Evolutionary conservation across 2,113 vertebrate genomes (phyloP).

Genomic region (Tetrax tetrax): DNA sequence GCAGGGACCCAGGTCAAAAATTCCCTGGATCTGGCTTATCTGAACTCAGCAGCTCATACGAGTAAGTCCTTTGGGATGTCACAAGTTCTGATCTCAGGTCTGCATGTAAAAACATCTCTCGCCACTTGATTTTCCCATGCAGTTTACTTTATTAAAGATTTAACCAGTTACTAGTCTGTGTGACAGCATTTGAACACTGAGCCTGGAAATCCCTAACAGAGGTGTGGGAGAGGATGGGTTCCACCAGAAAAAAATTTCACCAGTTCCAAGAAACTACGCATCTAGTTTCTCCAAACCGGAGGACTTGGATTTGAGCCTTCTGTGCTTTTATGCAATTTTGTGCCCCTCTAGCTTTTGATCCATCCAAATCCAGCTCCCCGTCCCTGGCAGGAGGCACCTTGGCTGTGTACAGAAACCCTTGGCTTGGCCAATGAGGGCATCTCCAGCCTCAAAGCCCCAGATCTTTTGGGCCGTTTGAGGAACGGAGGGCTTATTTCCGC

Average conservation of each 20-base stretch:
- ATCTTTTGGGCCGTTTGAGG: rapidly evolving
- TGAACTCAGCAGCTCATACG: background rate
- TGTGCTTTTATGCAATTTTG: background rate
- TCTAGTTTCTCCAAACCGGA: background rate
- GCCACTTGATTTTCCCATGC: background rate
- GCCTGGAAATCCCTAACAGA: background rate
- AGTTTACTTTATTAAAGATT: background rate
- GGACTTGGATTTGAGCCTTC: background rate
- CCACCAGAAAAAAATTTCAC: background rate
- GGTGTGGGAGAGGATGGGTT: background rate
- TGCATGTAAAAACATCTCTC: background rate
- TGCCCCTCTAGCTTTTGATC: background rate
- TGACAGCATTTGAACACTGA: rapidly evolving
- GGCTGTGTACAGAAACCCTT: background rate
- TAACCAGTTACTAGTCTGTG: background rate
- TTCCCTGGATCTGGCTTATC: background rate
- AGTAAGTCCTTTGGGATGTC: background rate
- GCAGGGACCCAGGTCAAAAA: background rate
- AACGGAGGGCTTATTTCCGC: background rate
- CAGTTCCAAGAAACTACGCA: background rate
- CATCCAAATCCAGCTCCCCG: rapidly evolving
- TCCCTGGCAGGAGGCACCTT: background rate
- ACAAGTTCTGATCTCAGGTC: background rate
- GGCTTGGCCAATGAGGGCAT: background rate
- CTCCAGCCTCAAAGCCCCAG: background rate